Percentiles rank a stretch among this genome's conserved stretches.
Evolutionary conservation across 2,113 vertebrate genomes (phyloP).

Genomic region (Centropus bengalensis): DNA sequence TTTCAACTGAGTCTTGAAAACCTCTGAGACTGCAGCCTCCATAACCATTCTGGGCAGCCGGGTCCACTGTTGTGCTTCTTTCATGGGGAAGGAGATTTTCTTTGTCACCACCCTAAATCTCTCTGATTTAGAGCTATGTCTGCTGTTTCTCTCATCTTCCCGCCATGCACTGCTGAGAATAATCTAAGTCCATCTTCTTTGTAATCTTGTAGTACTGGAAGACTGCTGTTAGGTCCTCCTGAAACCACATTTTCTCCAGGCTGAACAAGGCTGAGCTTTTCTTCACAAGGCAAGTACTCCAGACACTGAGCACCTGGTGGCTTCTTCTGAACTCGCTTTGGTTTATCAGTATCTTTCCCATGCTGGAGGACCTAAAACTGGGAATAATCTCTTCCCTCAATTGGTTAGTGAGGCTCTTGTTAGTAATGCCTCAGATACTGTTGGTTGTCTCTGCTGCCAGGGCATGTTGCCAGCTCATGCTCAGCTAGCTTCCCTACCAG

Average conservation of each 20-base stretch:
- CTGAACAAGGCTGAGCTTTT: not conserved
- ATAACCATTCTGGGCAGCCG: not conserved
- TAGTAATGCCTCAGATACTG: not conserved
- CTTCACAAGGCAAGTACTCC: not conserved
- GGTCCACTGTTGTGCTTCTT: not conserved
- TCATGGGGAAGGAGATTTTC: not conserved
- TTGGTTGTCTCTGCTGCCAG: not conserved
- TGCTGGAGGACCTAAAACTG: not conserved
- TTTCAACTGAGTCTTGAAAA: not conserved
- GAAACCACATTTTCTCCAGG: not conserved
- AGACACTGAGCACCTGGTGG: not conserved
- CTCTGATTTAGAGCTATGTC: not conserved
- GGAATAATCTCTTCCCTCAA: not conserved
- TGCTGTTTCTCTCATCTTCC: not conserved
- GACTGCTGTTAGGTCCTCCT: not conserved
- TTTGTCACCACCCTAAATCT: not conserved
- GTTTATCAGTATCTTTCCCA: not conserved
- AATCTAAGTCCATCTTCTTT: not conserved
- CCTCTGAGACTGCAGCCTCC: not conserved
- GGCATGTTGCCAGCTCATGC: accelerated
- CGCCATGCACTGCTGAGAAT: not conserved
- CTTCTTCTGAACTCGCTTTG: not conserved
- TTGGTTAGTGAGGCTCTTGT: too few species aligned
- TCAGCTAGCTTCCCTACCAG: not conserved
- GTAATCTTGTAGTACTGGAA: not conserved